A percentile compares a stretch with the other conserved stretches of the same genome.
Evolutionary conservation across 2,888 invertebrate species (phyloP).

Genomic region (Diloba caeruleocephala): DNA sequence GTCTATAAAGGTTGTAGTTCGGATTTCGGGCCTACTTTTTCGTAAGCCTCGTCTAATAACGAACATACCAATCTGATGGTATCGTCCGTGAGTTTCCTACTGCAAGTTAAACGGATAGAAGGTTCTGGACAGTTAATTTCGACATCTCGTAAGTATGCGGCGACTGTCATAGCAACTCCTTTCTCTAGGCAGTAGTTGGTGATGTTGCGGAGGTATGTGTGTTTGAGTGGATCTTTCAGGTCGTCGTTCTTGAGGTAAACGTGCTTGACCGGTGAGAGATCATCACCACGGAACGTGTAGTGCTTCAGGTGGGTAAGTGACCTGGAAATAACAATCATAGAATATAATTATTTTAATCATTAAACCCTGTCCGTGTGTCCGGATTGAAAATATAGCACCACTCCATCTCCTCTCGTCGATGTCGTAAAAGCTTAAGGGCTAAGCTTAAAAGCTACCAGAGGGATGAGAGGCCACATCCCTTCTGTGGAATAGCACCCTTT

Average conservation of each 20-base stretch:
- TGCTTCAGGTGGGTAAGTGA: conserved; percentile 80
- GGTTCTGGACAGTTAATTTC: conserved; percentile 92
- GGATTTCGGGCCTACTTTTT: conserved; percentile 74
- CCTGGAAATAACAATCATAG: conserved; percentile 60
- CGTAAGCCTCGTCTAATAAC: conserved; percentile 80
- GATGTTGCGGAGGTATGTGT: conserved; percentile 89
- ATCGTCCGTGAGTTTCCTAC: conserved; percentile 89
- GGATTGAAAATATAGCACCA: too few species aligned
- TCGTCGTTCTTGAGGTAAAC: conserved; percentile 90
- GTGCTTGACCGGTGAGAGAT: conserved; percentile 93
- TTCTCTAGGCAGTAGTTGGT: conserved; percentile 91
- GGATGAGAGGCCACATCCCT: too few species aligned
- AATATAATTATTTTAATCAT: neutral
- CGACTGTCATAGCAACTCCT: conserved; percentile 91
- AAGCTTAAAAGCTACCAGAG: too few species aligned
- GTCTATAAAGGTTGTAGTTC: conserved; percentile 63
- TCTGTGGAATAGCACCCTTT: too few species aligned
- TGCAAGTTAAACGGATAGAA: conserved; percentile 92
- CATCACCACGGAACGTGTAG: conserved; percentile 88
- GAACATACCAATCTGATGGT: conserved; percentile 87
- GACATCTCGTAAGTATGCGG: conserved; percentile 91
- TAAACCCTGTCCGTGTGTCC: too few species aligned
- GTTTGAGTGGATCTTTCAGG: conserved; percentile 79
- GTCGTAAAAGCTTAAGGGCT: too few species aligned
- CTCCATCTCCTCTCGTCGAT: too few species aligned